Evolutionary conservation across 2,113 vertebrate genomes (phyloP), one percentile per base, ranked within the genome.

Genomic region (Neodontobutis hainanensis): DNA sequence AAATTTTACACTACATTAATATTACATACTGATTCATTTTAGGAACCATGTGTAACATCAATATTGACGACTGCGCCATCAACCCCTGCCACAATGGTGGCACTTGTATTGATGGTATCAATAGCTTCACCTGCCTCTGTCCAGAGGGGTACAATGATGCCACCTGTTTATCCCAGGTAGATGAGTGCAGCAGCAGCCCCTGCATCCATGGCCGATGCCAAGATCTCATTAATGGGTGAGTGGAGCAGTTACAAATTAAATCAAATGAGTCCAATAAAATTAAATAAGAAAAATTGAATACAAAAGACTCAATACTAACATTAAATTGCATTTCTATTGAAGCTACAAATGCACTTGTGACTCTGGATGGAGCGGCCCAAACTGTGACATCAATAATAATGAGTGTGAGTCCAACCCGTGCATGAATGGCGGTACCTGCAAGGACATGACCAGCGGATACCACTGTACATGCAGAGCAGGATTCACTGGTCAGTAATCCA

Each of bases 401-500:
- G 97, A 98, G 83, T 99, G 97, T 3, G 94, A 95, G 66, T 91
- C 90, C 56, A 96, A 94, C 57, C 95, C 96, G 0, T 97, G 95
- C 34, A 92, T 93, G 89, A 96, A 97, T 0, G 95, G 96, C 0
- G 97, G 97, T 49, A 94, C 94, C 74, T 99, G 97, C 84, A 95
- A 92, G 70, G 97, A 98, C 84, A 97, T 99, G 96, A 97, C 95
- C 80, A 94, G 95, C 0, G 97, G 96, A 75, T 99, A 98, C 51
- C 93, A 96, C 86, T 99, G 97, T 75, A 95, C 95, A 6, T 99
- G 97, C 90, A 92, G 91, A 8, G 94, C 89, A 0, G 97, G 97
- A 70, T 99, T 98, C 92, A 98, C 94, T 0, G 97, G 97, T 97
- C 51, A 93, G 95, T 81, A 40, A 11, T 0, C 2, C 11, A n/a